Conservation (phyloP, 2,888 invertebrate species). For the Oxycera nigricornis region DNA sequence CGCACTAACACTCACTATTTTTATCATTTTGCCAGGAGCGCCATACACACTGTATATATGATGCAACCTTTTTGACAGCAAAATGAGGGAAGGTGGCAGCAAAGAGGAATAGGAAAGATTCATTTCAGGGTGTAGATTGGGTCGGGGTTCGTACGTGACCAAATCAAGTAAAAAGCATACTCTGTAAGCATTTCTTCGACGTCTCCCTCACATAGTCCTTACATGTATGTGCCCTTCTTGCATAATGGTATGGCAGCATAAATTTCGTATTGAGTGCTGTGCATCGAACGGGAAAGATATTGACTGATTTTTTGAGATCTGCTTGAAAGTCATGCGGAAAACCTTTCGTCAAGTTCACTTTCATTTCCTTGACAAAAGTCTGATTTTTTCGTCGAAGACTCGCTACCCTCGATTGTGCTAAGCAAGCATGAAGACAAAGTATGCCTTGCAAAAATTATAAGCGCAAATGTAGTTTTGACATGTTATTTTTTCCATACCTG, state of each 20-base stretch:
- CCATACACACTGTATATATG: background rate
- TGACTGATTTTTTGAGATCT: background rate
- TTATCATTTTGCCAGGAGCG: background rate
- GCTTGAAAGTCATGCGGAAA: background rate
- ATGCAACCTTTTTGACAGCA: conserved; percentile 25
- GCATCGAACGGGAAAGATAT: background rate
- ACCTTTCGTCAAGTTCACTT: no score
- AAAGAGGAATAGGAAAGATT: conserved; percentile 2
- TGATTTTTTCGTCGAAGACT: no score
- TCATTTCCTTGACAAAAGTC: no score
- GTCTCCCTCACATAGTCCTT: conserved; percentile 16
- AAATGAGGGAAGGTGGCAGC: background rate
- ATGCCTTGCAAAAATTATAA: no score
- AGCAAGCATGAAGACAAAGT: no score
- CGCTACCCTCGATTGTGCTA: no score
- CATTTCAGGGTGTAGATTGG: background rate
- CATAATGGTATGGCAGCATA: background rate
- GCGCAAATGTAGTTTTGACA: no score
- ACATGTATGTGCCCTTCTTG: conserved; percentile 22
- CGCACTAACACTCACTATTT: no score
- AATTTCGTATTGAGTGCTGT: background rate
- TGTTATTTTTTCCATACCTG: no score
- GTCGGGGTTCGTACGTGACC: conserved; percentile 43
- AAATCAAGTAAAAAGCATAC: conserved; percentile 46
- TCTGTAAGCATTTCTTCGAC: conserved; percentile 35